Base-by-base conservation (phyloP, 92 coral and sea anemone species). In the Palythoa grandis region DNA sequence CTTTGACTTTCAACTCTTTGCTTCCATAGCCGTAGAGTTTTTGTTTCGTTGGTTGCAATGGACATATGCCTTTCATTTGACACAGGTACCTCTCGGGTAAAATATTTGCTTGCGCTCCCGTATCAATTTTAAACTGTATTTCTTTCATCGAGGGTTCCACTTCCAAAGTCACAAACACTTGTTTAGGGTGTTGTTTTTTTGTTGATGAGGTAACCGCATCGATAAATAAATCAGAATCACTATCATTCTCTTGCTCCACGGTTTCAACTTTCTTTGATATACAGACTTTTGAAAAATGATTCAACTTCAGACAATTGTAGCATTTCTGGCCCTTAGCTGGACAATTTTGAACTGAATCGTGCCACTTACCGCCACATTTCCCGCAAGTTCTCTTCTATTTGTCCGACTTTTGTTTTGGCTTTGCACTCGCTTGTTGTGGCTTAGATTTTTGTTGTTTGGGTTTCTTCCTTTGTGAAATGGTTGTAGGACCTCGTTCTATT, bases 241-340 rank as follows among this genome's bases (percentile, higher is more conserved):
- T n/a, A n/a, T n/a, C n/a, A n/a, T n/a, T n/a, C n/a, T n/a, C n/a
- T n/a, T n/a, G n/a, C n/a, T n/a, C n/a, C n/a, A 40, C 56, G 15
- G 14, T 40, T 35, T 48, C 23, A 8, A 74, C 60, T 74, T 17
- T 60, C 67, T 20, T 4, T 4, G 53, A 19, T 74, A 35, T 74
- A 20, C 35, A 74, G 47, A 74, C 37, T 4, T 23, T 48, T 19
- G 60, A 47, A n/a, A 16, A 43, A 7, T 74, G 25, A 43, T 43
- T 74, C 11, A 74, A 47, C 19, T 47, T 43, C 35, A 16, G 58
- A 17, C 78, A 47, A 40, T 74, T 74, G 35, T 74, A 25, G 52
- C 78, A 74, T 74, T 74, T 43, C 78, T 74, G 24, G 15, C 78
- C 60, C 7, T 74, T 74, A 9, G 35, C 78, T 47, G 58, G 78